These are phyloP conservation scores for Chirona hameri DNA, from an alignment of 2,888 invertebrate genomes.

Conservation along the genomic window DNA sequence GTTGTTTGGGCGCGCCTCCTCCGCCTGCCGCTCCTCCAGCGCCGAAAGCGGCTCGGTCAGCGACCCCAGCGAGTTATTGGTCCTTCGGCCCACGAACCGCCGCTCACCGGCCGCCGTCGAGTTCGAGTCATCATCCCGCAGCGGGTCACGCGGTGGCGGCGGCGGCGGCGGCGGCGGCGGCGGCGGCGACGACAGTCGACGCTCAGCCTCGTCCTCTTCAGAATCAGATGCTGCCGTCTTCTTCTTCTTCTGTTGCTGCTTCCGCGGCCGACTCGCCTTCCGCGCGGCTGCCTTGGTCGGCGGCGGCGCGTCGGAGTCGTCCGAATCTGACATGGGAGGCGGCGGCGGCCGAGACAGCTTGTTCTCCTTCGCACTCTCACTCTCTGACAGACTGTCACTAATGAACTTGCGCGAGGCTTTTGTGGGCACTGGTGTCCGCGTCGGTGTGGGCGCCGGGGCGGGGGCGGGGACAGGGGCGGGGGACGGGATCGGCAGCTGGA, in stretches of 20 bases:
- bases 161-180: neutral
- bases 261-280: neutral
- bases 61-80: slow-evolving; percentile 40
- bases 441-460: too few species aligned
- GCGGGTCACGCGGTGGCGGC: neutral
- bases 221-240: too few species aligned
- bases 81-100: slow-evolving; percentile 36
- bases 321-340: neutral
- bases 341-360: neutral
- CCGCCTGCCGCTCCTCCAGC: neutral
- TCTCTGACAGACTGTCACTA: neutral
- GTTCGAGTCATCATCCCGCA: neutral
- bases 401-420: slow-evolving; percentile 26
- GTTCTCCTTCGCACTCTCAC: slow-evolving; percentile 13
- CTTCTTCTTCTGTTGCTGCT: neutral
- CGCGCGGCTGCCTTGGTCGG: neutral
- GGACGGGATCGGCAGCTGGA: neutral
- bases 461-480: neutral
- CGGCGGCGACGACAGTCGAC: too few species aligned
- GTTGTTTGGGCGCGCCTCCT: slow-evolving; percentile 32
- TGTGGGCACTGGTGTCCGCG: slow-evolving; percentile 25
- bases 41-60: slow-evolving; percentile 35
- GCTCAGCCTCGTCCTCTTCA: too few species aligned
- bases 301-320: neutral
- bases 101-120: neutral